Evolutionary conservation across 2,797 vertebrate species (phyloP).

Genomic region (Arrhamphus sclerolepis): DNA sequence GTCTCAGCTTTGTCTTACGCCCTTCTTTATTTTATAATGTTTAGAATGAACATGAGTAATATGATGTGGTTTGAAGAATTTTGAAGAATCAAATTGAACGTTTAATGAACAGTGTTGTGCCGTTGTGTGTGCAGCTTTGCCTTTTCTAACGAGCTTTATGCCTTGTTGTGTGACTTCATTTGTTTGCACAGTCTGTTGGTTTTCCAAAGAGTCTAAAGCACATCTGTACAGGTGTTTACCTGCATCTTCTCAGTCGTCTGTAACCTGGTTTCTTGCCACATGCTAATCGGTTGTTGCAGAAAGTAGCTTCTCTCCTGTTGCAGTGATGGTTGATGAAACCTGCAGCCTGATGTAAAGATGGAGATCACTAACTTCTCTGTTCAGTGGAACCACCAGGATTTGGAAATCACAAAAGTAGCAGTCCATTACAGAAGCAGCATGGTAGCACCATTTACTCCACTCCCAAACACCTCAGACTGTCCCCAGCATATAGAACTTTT

Average conservation of each 20-base stretch:
- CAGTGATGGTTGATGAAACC: no score
- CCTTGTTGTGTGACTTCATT: no score
- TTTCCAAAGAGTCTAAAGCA: background rate
- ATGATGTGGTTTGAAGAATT: slow-evolving; percentile 3
- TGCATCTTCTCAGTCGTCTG: background rate
- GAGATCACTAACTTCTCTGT: no score
- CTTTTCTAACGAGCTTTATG: no score
- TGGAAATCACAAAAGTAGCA: no score
- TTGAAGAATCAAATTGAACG: slow-evolving; percentile 57
- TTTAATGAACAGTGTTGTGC: background rate
- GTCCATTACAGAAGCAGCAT: background rate
- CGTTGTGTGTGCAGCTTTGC: no score
- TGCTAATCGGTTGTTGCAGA: background rate
- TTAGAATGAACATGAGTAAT: slow-evolving; percentile 13
- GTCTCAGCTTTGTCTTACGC: slow-evolving; percentile 3
- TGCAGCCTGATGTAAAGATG: no score
- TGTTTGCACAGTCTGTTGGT: no score
- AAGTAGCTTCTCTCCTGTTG: no score
- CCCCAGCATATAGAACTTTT: slow-evolving; percentile 68
- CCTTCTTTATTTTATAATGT: slow-evolving; percentile 4
- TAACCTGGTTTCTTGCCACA: background rate
- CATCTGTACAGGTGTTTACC: background rate
- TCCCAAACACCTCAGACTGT: slow-evolving; percentile 49
- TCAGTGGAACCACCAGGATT: no score
- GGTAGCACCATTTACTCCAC: slow-evolving; percentile 20